Conservation (phyloP, 92 coral and sea anemone genomes). For the Palythoa grandis region DNA sequence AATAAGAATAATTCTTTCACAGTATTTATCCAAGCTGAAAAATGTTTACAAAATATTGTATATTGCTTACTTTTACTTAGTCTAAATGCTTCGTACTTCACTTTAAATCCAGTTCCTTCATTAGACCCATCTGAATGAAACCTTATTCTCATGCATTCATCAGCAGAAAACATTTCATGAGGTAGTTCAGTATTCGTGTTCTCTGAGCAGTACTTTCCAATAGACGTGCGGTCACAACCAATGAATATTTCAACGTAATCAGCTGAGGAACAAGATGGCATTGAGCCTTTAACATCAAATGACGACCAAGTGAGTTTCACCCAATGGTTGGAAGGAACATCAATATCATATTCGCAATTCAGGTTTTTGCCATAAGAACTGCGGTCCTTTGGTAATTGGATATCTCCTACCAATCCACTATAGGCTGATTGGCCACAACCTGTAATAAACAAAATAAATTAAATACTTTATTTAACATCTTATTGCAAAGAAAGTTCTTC, state of each 20-base stretch:
- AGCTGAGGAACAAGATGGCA: conserved; percentile 57
- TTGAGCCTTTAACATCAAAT: conserved; percentile 71
- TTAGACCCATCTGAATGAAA: conserved; percentile 64
- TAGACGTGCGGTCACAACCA: conserved; percentile 64
- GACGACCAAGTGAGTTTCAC: conserved; percentile 59
- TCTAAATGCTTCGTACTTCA: background rate
- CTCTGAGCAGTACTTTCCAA: conserved; percentile 73
- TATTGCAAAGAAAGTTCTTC: too few species aligned
- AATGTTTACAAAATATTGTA: too few species aligned
- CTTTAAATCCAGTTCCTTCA: conserved; percentile 62
- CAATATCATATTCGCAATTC: conserved; percentile 64
- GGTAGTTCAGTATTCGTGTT: conserved; percentile 42
- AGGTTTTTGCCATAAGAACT: conserved; percentile 46
- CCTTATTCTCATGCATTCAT: conserved; percentile 60
- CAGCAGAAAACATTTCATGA: conserved; percentile 67
- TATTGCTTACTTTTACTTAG: conserved; percentile 37
- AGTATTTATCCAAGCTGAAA: too few species aligned
- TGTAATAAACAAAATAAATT: background rate
- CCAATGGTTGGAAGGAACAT: conserved; percentile 14
- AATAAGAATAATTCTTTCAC: too few species aligned
- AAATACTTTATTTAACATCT: background rate
- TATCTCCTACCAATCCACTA: background rate
- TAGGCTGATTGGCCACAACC: background rate
- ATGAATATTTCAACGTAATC: conserved; percentile 75
- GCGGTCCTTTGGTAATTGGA: background rate